Evolutionary conservation across 2,797 vertebrate species (phyloP).

Genomic region (Characodon lateralis): DNA sequence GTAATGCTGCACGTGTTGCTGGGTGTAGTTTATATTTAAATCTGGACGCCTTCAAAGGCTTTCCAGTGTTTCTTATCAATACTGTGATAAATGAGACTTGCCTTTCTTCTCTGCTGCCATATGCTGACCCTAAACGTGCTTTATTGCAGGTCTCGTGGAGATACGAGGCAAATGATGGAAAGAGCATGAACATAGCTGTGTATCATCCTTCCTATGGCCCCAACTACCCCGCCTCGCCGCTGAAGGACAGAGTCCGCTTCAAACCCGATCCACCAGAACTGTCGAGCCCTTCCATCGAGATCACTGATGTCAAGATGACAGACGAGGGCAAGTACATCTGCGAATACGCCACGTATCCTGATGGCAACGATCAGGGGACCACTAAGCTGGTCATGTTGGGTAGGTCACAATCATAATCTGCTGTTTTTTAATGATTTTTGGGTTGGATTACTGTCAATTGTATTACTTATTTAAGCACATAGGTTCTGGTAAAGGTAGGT

Average conservation of each 20-base stretch:
- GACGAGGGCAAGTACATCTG: constrained; percentile 89
- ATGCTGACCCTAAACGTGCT: constrained; percentile 14
- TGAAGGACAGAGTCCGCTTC: constrained; percentile 75
- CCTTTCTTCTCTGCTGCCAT: constrained; percentile 7
- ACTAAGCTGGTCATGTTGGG: constrained; percentile 84
- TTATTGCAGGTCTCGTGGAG: constrained; percentile 85
- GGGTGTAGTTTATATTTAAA: constrained; percentile 47
- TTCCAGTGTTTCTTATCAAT: constrained; percentile 27
- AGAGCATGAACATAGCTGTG: constrained; percentile 80
- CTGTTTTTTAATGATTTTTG: not conserved
- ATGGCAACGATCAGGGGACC: constrained; percentile 83
- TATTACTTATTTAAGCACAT: not conserved
- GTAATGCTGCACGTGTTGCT: constrained; percentile 35
- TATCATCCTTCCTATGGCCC: constrained; percentile 78
- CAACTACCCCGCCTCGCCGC: constrained; percentile 73
- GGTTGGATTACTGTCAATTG: not conserved
- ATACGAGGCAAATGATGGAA: constrained; percentile 62
- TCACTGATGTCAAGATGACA: constrained; percentile 71
- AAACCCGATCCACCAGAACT: constrained; percentile 37
- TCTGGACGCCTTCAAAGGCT: constrained; percentile 38
- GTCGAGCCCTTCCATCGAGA: constrained; percentile 81
- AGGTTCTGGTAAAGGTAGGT: too few species aligned
- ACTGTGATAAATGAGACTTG: constrained; percentile 35
- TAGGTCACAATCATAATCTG: constrained; percentile 50
- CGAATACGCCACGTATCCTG: constrained; percentile 89